Conservation (phyloP, 2,113 vertebrate species). For the Sapayoa aenigma region DNA sequence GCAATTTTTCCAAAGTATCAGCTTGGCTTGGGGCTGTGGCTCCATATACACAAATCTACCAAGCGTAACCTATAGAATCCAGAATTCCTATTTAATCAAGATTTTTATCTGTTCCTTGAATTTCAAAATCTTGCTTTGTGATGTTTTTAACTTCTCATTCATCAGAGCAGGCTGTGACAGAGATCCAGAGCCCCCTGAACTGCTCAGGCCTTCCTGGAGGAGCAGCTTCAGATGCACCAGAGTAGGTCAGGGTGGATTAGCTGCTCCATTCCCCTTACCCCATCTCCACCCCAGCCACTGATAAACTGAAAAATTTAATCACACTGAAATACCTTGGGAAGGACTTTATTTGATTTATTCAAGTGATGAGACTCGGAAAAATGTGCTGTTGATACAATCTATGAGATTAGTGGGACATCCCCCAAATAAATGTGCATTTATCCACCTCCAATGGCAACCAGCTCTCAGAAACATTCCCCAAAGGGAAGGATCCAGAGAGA, state of each 20-base stretch:
- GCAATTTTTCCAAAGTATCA: not conserved
- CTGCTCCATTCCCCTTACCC: not conserved
- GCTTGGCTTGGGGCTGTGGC: not conserved
- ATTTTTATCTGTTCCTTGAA: not conserved
- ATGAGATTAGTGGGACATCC: not conserved
- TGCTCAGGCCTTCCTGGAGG: not conserved
- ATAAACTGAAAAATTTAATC: not conserved
- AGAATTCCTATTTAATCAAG: not conserved
- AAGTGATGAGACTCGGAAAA: not conserved
- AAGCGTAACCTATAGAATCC: not conserved
- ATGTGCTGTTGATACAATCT: not conserved
- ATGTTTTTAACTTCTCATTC: not conserved
- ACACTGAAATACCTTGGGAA: not conserved
- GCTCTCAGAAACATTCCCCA: not conserved
- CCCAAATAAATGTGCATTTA: not conserved
- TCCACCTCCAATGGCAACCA: not conserved
- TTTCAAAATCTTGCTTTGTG: not conserved
- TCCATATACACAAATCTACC: not conserved
- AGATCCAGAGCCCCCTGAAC: not conserved
- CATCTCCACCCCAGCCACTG: not conserved
- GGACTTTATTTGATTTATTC: not conserved
- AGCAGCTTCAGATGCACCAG: not conserved
- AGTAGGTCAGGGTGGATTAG: not conserved
- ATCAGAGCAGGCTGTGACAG: not conserved
- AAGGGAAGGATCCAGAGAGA: not conserved